Evolutionary conservation across 2,797 vertebrate genomes (phyloP).

Genomic region (Jordanella pulchra): DNA sequence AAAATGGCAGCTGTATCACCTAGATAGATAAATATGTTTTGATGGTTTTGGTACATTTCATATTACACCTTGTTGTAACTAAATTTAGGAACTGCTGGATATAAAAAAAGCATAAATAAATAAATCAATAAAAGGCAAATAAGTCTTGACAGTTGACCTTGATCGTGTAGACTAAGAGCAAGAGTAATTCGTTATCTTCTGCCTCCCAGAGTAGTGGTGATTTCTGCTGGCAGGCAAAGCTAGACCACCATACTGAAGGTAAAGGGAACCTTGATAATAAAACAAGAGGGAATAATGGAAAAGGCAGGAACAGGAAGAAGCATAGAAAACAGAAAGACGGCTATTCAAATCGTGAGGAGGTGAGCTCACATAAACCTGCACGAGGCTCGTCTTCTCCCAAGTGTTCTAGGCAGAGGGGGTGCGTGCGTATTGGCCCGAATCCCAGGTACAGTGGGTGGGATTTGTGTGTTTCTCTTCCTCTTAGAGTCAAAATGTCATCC

Average conservation of each 20-base stretch:
- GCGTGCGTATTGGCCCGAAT: constrained; percentile 47
- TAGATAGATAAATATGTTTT: too few species aligned
- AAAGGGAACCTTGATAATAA: constrained; percentile 10
- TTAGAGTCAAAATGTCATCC: constrained; percentile 63
- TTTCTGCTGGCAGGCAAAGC: constrained; percentile 10
- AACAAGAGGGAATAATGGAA: constrained; percentile 10
- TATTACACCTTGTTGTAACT: too few species aligned
- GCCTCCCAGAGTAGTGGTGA: neutral
- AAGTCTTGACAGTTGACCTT: neutral
- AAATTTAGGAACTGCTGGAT: too few species aligned
- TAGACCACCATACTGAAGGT: constrained; percentile 2
- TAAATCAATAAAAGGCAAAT: neutral
- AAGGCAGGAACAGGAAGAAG: constrained; percentile 29
- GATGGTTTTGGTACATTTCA: too few species aligned
- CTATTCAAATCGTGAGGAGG: constrained; percentile 42
- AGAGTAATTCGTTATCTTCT: neutral
- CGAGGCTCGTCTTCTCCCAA: constrained; percentile 41
- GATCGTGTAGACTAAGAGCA: neutral
- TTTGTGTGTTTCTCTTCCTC: constrained; percentile 56
- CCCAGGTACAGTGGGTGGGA: constrained; percentile 64
- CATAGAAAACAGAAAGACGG: constrained; percentile 13
- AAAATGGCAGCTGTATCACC: too few species aligned
- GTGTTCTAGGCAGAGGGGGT: constrained; percentile 31
- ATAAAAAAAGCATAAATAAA: neutral
- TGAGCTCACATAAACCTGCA: constrained; percentile 33